Percentiles rank a stretch among this genome's conserved stretches.
phyloP scores from a whole-genome alignment of 2,888 invertebrate genomes.

The Zaprionus bogoriensis region DNA sequence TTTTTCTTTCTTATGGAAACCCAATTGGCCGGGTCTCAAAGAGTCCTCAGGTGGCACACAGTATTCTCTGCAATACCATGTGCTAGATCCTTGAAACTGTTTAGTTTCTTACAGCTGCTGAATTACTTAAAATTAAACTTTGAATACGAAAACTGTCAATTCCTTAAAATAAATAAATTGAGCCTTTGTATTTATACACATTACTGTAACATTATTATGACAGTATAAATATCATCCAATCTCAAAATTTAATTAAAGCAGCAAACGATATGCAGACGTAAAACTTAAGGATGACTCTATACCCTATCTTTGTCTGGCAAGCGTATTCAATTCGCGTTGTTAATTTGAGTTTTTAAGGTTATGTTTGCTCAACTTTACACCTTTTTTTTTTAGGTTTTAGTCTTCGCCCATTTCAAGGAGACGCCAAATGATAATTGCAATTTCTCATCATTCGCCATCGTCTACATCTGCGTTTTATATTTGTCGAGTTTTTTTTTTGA shows the following conservation, averaged over 20 bases:
- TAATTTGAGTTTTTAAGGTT: not conserved
- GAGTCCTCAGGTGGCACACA: not conserved
- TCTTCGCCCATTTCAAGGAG: conserved; percentile 49
- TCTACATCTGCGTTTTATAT: conserved; percentile 16
- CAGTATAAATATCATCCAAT: too few relatives aligned
- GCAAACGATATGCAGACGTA: not conserved
- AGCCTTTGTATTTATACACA: too few relatives aligned
- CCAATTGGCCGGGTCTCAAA: too few relatives aligned
- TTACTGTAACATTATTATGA: too few relatives aligned
- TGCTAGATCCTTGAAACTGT: too few relatives aligned
- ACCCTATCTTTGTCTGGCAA: not conserved
- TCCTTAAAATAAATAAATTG: too few relatives aligned
- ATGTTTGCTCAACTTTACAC: conserved; percentile 6
- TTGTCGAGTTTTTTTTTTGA: too few relatives aligned
- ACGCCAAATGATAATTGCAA: conserved; percentile 47
- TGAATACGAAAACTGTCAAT: too few relatives aligned
- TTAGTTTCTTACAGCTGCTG: too few relatives aligned
- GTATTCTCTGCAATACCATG: too few relatives aligned
- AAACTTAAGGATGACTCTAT: not conserved
- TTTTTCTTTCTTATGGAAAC: not conserved
- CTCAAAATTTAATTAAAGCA: too few relatives aligned
- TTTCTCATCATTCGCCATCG: conserved; percentile 41
- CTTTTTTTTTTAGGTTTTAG: not conserved
- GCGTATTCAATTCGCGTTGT: not conserved
- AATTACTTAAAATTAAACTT: too few relatives aligned